Base-by-base conservation (phyloP, 2,113 vertebrate species). In the Neolamprologus hecqui region DNA sequence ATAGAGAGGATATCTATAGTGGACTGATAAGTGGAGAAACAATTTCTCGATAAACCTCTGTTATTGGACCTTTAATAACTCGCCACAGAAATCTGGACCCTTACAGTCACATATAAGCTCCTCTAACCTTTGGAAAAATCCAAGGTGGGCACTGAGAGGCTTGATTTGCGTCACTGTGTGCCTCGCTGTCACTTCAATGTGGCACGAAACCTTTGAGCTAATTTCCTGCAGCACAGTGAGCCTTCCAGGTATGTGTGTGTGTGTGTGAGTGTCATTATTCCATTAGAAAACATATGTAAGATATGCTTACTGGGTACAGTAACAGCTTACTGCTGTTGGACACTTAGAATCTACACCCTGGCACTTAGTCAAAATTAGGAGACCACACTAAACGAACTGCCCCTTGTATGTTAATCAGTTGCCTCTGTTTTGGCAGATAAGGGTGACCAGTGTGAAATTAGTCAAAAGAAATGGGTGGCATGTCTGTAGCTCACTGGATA, bases 61-160 rank as follows among this genome's bases (percentile, higher is more conserved):
- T 21, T n/a, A 26, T 9, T 42, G 28, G 42, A 12, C n/a, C 35
- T 86, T 84, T 47, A 81, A 77, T 57, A 63, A 47, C 75, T 63
- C 3, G 1, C 1, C 15, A 21, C 33, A 35, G 21, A 6, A 42
- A 73, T 21, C 60, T 2, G 1, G 54, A 37, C 5, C 9, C n/a
- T 23, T 3, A 49, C 21, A 17, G 26, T 42, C 79, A 47, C 49
- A 42, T n/a, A 55, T 6, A 77, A 65, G 45, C 86, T 47, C 28
- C 51, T 49, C n/a, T 82, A 60, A 91, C 90, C 87, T 91, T 91
- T 89, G 11, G 17, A 65, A 45, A 79, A 63, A 49, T 60, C 42
- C 79, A 13, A 51, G 12, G 57, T 63, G 81, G 57, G 42, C 33
- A 26, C 57, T 17, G 75, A 4, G 6, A 31, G 47, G 23, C 11